Conservation (phyloP, 2,797 vertebrate species). For the Thalassophryne amazonica region DNA sequence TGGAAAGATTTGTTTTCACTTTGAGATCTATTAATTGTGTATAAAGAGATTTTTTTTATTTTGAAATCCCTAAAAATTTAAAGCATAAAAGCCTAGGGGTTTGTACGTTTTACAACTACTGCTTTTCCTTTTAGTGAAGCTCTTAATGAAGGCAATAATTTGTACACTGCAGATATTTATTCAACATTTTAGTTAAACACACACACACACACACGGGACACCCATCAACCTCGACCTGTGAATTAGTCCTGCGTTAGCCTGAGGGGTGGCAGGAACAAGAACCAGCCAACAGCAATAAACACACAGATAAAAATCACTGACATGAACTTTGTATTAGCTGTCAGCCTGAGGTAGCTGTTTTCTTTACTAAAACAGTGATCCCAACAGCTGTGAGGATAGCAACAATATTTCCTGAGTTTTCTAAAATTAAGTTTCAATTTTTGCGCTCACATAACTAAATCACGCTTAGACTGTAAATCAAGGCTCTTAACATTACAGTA, state of each 20-base stretch:
- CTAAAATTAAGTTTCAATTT: background rate
- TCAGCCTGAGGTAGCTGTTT: conserved; percentile 21
- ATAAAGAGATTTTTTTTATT: no score
- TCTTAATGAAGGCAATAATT: no score
- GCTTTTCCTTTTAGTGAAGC: no score
- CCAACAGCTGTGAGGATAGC: background rate
- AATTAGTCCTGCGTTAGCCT: conserved; percentile 33
- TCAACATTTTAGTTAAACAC: background rate
- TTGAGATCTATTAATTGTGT: no score
- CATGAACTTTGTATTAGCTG: conserved; percentile 50
- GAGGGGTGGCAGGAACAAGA: conserved; percentile 33
- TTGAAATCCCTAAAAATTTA: no score
- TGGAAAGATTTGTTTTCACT: no score
- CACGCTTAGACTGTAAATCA: background rate
- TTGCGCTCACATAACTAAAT: background rate
- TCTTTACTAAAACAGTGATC: conserved; percentile 41
- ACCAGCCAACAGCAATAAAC: conserved; percentile 59
- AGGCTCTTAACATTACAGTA: no score
- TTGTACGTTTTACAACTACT: no score
- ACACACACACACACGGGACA: background rate
- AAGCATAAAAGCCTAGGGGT: no score
- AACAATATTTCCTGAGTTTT: conserved; percentile 6
- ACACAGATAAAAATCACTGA: conserved; percentile 46
- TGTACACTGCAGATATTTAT: background rate
- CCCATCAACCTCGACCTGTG: background rate